Evolutionary conservation across 2,888 invertebrate genomes (phyloP), one percentile per base, ranked within the genome.

Genomic region (Scelioninae gen. 2): DNA sequence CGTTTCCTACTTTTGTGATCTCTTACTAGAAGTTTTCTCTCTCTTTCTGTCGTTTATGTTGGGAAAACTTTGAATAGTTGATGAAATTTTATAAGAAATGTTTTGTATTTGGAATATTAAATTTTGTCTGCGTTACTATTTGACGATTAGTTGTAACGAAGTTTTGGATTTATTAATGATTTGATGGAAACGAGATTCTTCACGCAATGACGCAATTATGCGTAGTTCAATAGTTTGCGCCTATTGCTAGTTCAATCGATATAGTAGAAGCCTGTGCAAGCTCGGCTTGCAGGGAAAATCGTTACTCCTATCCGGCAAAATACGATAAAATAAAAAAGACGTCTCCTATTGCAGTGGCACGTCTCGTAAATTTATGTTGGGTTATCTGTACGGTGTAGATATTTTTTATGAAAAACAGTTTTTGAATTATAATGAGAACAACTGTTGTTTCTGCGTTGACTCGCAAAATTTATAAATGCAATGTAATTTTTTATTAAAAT

Each of bases 141-240:
- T n/a, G n/a, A n/a, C n/a, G n/a, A n/a, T n/a, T n/a, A n/a, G n/a
- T n/a, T n/a, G n/a, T n/a, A n/a, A n/a, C n/a, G n/a, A n/a, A n/a
- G n/a, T n/a, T 2, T 2, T 22, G 5, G 22, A 2, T 22, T 22
- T 22, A 5, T 22, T 22, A 4, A 22, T 35, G 35, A 6, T 35
- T 18, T 19, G n/a, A 0, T n/a, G 1, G 19, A n/a, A 19, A 45
- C 2, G 13, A 45, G 3, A 25, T 35, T 33, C 69, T 64, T 76
- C 61, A 76, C 72, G 74, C 61, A 65, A 77, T 76, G 78, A 80
- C 78, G 79, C 76, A 80, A 73, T 78, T 79, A 70, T 79, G 77
- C 78, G 75, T 80, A 80, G 78, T 79, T 78, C 72, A 71, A 65
- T 60, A 67, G 69, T 64, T 64, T 46, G 64, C 63, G 58, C 52